phyloP scores from a whole-genome alignment of 2,888 invertebrate genomes.

The Synergus umbraculus region DNA sequence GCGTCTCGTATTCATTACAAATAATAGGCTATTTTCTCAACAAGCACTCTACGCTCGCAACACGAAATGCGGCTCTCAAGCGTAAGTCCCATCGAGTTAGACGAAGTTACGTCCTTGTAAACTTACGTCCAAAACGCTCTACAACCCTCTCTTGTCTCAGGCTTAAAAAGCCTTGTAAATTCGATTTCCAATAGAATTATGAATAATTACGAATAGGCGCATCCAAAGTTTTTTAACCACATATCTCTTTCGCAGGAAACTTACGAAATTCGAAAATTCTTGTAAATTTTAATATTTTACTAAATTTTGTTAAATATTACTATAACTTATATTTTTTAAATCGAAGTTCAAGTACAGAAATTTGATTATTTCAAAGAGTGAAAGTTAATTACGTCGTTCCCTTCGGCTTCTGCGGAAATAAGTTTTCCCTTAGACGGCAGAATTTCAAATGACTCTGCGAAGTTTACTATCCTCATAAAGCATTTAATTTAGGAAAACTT shows the following conservation, averaged over 20 bases:
- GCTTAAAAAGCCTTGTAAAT: background rate
- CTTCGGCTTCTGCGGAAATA: background rate
- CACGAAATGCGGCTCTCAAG: constrained; percentile 22
- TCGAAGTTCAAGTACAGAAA: background rate
- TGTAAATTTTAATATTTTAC: too few relatives aligned
- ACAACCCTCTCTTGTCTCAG: constrained; percentile 6
- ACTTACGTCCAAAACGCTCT: constrained; percentile 7
- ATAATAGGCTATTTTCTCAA: constrained; percentile 28
- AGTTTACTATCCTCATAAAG: constrained; percentile 16
- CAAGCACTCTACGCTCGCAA: constrained; percentile 14
- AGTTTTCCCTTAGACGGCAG: background rate
- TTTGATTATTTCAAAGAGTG: background rate
- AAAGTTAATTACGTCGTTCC: constrained; percentile 8
- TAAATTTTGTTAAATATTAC: too few relatives aligned
- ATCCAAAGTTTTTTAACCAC: too few relatives aligned
- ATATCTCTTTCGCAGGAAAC: too few relatives aligned
- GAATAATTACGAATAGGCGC: too few relatives aligned
- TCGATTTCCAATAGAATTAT: too few relatives aligned
- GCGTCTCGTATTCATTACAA: constrained; percentile 30
- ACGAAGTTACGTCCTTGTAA: constrained; percentile 8
- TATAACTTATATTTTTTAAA: background rate
- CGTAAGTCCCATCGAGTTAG: constrained; percentile 17
- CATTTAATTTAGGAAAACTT: constrained; percentile 29
- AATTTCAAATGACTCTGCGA: constrained; percentile 19
- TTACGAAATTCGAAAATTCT: too few relatives aligned